Base-by-base conservation (phyloP, 2,113 vertebrate species). In the Gadus chalcogrammus region DNA sequence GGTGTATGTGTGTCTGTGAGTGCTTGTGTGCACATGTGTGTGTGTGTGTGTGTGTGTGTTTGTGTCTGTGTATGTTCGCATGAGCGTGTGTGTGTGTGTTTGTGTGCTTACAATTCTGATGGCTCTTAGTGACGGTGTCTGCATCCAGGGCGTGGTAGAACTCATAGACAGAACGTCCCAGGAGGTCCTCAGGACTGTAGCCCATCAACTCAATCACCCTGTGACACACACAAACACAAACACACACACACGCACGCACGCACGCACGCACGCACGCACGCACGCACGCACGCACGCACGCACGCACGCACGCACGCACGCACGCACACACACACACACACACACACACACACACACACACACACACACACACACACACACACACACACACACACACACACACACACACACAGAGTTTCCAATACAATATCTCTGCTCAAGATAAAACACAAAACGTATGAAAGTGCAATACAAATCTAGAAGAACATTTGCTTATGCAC, bases 101-200 rank as follows among this genome's bases (percentile, higher is more conserved):
- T 6, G 84, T 62, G 24, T 6, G 84, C 97, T 94, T 90, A 99
- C 97, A 67, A 87, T 98, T 99, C 79, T 98, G 95, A 79, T 99
- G 97, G 85, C 94, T 97, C 90, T 94, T 98, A 80, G 93, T 97
- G 93, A 99, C 94, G 27, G 78, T 94, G 81, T 99, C 95, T 0
- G 95, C 95, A 88, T 99, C 97, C 83, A 97, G 88, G 0, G 96
- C 96, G 61, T 99, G 96, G 87, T 99, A 99, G 79, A 98, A 97
- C 74, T 97, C 96, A 0, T 99, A 99, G 0, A 94, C 93, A 0
- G 96, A 98, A n/a, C 95, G 96, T 15, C 95, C 97, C 53, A 98
- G 87, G 67, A 99, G 90, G 75, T 99, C 96, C 61, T 98, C 96
- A 1, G 95, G 95, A 67, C 94, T 92, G 85, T 98, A 99, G 63